phyloP scores from a whole-genome alignment of 2,113 vertebrate species.

The Cavia aperea region DNA sequence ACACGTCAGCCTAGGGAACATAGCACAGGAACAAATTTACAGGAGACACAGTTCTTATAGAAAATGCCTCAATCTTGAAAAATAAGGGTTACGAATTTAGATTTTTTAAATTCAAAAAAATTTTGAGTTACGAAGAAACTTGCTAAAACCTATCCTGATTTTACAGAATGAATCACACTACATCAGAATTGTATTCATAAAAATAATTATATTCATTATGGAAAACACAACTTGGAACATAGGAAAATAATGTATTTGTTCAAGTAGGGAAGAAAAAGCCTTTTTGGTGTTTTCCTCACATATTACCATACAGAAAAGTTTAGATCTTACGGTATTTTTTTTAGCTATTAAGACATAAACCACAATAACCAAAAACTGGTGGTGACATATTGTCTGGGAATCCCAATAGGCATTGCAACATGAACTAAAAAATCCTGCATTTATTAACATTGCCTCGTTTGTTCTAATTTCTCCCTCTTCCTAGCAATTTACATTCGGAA shows the following conservation, averaged over 20 bases:
- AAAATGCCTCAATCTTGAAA: neutral
- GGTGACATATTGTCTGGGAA: conserved; percentile 35
- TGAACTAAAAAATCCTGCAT: conserved; percentile 19
- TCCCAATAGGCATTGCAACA: neutral
- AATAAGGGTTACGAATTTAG: neutral
- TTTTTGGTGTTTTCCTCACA: conserved; percentile 4
- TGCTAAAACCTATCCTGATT: neutral
- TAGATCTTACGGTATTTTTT: conserved; percentile 17
- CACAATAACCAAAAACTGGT: conserved; percentile 41
- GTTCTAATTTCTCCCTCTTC: neutral
- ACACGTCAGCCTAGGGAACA: conserved; percentile 37
- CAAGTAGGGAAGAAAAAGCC: neutral
- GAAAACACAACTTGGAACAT: conserved; percentile 11
- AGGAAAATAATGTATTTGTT: neutral
- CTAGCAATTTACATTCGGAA: neutral
- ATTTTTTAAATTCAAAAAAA: neutral
- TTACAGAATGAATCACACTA: neutral
- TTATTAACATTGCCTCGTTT: neutral
- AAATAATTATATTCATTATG: neutral
- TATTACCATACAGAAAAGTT: neutral
- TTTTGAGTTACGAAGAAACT: neutral
- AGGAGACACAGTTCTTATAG: neutral
- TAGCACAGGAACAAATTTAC: neutral
- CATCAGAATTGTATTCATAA: neutral
- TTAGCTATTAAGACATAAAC: conserved; percentile 33